Conservation (phyloP, 1,140 invertebrate genomes). For the Aricia agestis region DNA sequence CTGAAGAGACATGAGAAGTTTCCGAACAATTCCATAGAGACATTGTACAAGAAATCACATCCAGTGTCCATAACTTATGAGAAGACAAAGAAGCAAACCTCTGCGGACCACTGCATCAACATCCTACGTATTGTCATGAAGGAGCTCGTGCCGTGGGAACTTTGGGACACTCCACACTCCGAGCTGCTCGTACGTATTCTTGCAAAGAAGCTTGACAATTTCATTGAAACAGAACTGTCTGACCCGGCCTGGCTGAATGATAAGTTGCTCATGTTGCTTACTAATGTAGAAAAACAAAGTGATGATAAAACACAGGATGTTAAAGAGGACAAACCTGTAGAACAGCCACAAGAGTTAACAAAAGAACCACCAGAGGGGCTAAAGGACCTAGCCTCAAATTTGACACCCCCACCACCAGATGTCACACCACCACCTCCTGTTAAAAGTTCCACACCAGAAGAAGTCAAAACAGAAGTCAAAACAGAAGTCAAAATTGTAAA, state of each 20-base stretch:
- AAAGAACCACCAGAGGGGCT: not conserved
- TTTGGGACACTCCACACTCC: constrained; percentile 81
- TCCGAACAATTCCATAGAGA: constrained; percentile 43
- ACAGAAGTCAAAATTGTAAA: constrained; percentile 32
- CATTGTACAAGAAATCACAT: constrained; percentile 59
- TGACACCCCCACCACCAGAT: not conserved
- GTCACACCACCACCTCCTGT: not conserved
- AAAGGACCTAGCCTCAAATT: not conserved
- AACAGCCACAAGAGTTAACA: not conserved
- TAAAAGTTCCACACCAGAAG: constrained; percentile 5
- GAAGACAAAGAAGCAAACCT: constrained; percentile 57
- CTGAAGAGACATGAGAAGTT: constrained; percentile 69
- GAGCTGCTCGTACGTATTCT: constrained; percentile 79
- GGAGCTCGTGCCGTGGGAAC: constrained; percentile 81
- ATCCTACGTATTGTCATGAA: constrained; percentile 77
- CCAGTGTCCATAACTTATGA: constrained; percentile 40
- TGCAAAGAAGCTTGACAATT: constrained; percentile 76
- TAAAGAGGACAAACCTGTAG: not conserved
- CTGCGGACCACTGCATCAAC: constrained; percentile 78
- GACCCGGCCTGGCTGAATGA: constrained; percentile 77
- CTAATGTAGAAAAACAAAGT: constrained; percentile 26
- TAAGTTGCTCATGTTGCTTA: constrained; percentile 52
- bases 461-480: constrained; percentile 26
- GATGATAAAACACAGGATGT: not conserved
- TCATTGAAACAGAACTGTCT: constrained; percentile 66